Base-by-base conservation (phyloP, 2,113 vertebrate species). In the Murina feae region DNA sequence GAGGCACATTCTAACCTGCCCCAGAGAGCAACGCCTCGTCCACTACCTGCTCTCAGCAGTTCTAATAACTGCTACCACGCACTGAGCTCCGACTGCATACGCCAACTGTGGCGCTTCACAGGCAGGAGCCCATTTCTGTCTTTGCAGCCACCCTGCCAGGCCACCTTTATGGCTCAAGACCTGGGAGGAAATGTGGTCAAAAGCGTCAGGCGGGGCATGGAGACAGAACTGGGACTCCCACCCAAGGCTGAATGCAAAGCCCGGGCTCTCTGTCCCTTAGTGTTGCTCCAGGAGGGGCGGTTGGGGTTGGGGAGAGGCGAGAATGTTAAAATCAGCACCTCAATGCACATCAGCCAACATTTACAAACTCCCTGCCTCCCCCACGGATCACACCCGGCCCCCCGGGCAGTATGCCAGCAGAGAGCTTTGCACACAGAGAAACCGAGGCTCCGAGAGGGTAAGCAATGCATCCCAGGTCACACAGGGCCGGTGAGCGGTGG, bases 31-130 rank as follows among this genome's bases (percentile, higher is more conserved):
- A 17, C 9, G 2, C 89, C 55, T 9, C 0, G 21, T n/a, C 72
- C 23, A 1, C 55, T 0, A 1, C 39, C 58, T 37, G 60, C 35
- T 42, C 76, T 39, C 17, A 1, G 69, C 35, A 44, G 47, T 5
- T 68, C 0, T 9, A 23, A 8, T 7, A n/a, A 37, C 0, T 0
- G 13, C 69, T 37, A 7, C 4, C 18, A 0, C 37, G 65, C 63
- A 32, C 5, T 1, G 11, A 66, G 5, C 8, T 2, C 17, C 18
- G 5, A 2, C 35, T 17, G 11, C 9, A 20, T 14, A 2, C 0
- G 0, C 1, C n/a, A n/a, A n/a, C 1, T 0, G 0, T 1, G 17
- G 60, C 5, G 0, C 17, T 7, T 49, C 6, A 1, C 17, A 1
- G 44, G 32, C 9, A 12, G 3, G 12, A 47, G 10, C 55, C 25